Conservation (phyloP, 2,113 vertebrate species). For the Gymnobelideus leadbeateri region DNA sequence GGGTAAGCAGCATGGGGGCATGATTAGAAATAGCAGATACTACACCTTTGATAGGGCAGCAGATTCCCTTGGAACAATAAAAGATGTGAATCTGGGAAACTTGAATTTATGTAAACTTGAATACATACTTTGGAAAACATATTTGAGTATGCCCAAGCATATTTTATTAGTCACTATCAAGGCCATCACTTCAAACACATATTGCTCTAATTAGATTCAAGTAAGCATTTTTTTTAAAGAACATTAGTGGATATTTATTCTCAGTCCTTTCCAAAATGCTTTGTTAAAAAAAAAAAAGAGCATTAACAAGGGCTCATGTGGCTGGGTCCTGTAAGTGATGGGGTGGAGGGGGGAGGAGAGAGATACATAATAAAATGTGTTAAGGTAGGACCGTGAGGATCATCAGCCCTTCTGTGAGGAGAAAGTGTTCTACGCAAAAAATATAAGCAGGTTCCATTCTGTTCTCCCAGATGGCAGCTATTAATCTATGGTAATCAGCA, state of each 20-base stretch:
- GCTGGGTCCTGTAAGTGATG: background rate
- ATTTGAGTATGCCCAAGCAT: background rate
- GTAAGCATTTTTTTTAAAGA: background rate
- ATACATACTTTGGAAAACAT: background rate
- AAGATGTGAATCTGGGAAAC: background rate
- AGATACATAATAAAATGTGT: background rate
- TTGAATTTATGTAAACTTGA: background rate
- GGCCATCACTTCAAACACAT: slow-evolving; percentile 4
- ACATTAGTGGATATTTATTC: background rate
- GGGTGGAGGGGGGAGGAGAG: background rate
- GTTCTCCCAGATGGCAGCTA: background rate
- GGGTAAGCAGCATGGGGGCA: background rate
- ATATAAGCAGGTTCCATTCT: background rate
- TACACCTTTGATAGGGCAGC: background rate
- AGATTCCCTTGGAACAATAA: background rate
- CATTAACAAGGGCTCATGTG: background rate
- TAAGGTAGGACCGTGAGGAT: background rate
- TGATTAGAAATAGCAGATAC: background rate
- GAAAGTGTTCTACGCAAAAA: background rate
- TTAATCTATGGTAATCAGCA: background rate
- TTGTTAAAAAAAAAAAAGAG: background rate
- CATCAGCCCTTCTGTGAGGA: background rate
- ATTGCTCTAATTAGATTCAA: background rate
- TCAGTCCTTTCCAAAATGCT: background rate
- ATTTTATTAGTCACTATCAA: background rate